A percentile compares a stretch with the other conserved stretches of the same genome.
Evolutionary conservation across 2,888 invertebrate genomes (phyloP).

Genomic region (Nephrotoma appendiculata): DNA sequence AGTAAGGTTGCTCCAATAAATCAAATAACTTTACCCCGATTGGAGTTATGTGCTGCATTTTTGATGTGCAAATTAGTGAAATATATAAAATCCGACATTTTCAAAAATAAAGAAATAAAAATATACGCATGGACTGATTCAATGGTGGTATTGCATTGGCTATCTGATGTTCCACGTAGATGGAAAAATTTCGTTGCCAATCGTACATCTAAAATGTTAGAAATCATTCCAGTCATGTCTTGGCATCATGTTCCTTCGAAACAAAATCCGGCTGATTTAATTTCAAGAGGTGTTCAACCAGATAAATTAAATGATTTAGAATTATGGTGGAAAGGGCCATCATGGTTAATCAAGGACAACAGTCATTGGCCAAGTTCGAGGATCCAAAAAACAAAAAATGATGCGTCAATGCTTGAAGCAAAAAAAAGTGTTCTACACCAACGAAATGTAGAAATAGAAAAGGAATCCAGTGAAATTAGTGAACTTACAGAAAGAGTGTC

Average conservation of each 20-base stretch:
- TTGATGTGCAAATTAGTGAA: not conserved
- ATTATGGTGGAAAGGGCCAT: not conserved
- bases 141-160: not conserved
- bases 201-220: not conserved
- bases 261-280: not conserved
- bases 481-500: not conserved
- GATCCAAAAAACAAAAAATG: not conserved
- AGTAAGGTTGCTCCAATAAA: conserved; percentile 4
- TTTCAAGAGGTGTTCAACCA: not conserved
- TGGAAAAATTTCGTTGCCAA: not conserved
- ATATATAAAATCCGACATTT: too few relatives aligned
- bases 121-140: not conserved
- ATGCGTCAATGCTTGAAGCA: not conserved
- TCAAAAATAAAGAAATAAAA: not conserved
- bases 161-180: not conserved
- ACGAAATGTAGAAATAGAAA: too few relatives aligned
- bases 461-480: too few relatives aligned
- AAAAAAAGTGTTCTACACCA: not conserved
- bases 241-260: not conserved
- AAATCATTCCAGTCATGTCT: not conserved
- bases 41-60: conserved; percentile 3
- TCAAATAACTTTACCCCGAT: not conserved
- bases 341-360: not conserved
- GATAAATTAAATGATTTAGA: not conserved
- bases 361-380: not conserved